phyloP scores from a whole-genome alignment of 2,888 invertebrate species.

The Rhamnusium bicolor region DNA sequence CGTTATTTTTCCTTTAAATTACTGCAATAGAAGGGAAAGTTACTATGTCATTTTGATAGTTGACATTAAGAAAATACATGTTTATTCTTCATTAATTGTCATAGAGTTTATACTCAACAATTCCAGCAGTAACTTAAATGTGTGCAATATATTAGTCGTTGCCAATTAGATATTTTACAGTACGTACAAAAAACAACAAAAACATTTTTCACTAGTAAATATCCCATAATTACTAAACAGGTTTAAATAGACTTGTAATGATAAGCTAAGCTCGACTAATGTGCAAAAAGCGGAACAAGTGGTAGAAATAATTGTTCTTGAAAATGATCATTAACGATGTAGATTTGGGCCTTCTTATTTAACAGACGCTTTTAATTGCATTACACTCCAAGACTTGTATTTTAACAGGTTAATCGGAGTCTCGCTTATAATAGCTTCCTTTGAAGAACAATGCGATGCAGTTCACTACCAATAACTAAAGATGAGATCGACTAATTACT shows the following conservation, averaged over 20 bases:
- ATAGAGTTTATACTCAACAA: too few relatives aligned
- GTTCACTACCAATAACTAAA: not conserved
- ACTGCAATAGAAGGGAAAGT: too few relatives aligned
- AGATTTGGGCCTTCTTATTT: slow-evolving; percentile 33
- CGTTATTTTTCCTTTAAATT: too few relatives aligned
- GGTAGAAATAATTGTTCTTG: slow-evolving; percentile 38
- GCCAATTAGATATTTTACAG: too few relatives aligned
- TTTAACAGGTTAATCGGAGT: slow-evolving; percentile 50
- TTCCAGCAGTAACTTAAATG: too few relatives aligned
- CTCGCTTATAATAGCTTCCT: slow-evolving; percentile 45
- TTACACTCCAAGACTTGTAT: slow-evolving; percentile 47
- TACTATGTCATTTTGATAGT: too few relatives aligned
- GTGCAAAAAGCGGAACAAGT: slow-evolving; percentile 26
- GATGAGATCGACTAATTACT: not conserved
- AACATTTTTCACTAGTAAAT: not conserved
- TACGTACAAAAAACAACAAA: too few relatives aligned
- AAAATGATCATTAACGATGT: slow-evolving; percentile 39
- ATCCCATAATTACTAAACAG: slow-evolving; percentile 30
- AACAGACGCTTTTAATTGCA: slow-evolving; percentile 46
- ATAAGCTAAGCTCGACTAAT: slow-evolving; percentile 27
- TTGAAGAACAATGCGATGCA: slow-evolving; percentile 45
- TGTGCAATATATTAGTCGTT: too few relatives aligned
- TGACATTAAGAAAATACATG: too few relatives aligned
- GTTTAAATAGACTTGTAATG: slow-evolving; percentile 36
- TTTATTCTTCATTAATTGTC: too few relatives aligned